Evolutionary conservation across 2,113 vertebrate genomes (phyloP).

Genomic region (Puntigrus tetrazona): DNA sequence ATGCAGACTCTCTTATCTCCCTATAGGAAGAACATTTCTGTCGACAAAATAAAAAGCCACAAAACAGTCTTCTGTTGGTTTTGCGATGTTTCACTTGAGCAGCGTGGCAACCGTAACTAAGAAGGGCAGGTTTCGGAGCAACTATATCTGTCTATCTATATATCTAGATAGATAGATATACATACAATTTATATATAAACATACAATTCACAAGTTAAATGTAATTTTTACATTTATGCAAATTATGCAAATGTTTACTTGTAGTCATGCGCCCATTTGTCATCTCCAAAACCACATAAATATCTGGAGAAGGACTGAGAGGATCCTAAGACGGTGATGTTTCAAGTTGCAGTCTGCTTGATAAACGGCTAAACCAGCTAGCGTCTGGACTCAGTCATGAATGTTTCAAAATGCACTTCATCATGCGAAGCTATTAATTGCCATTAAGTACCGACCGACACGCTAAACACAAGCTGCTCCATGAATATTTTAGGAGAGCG

Average conservation of each 20-base stretch:
- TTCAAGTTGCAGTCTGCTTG: background rate
- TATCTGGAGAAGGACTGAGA: background rate
- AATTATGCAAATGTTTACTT: background rate
- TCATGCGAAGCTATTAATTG: background rate
- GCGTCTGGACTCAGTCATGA: background rate
- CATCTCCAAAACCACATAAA: background rate
- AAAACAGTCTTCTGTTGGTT: no score
- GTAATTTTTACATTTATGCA: no score
- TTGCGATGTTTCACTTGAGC: no score
- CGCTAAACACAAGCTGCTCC: background rate
- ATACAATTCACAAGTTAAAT: no score
- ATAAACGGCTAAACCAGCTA: background rate
- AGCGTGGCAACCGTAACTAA: no score
- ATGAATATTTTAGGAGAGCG: constrained; percentile 24
- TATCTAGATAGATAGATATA: no score
- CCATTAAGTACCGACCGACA: background rate
- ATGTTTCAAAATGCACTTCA: constrained; percentile 5
- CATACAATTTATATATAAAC: no score
- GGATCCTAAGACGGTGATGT: background rate
- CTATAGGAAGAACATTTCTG: no score
- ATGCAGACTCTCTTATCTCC: no score
- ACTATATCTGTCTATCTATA: no score
- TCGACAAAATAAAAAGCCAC: no score
- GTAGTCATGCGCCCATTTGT: background rate
- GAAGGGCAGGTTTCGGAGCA: no score